Evolutionary conservation across 2,888 invertebrate species (phyloP), one percentile per base, ranked within the genome.

Genomic region (Gymnocheta viridis): DNA sequence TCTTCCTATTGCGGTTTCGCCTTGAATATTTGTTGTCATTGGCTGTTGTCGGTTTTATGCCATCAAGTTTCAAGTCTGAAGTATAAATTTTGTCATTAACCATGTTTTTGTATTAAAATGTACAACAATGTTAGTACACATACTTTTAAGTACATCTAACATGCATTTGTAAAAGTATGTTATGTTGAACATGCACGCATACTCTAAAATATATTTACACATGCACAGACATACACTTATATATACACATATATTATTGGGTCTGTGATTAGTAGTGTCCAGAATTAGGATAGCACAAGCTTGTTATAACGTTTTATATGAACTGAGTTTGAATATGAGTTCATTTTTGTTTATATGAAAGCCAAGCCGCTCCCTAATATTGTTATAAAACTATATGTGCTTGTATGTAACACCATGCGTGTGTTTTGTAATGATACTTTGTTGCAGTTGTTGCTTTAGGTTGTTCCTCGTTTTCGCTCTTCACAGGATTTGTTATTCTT

Each of bases 31-130:
- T 66, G 17, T 12, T 44, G 41, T 51, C 17, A 17, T n/a, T 41
- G 17, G 51, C 9, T 76, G 54, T 66, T 60, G 56, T 58, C 56
- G 14, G 38, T 64, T 62, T 38, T 58, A 69, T 62, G 58, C 38
- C 56, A 47, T 47, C 56, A 24, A 22, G 19, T 64, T 56, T 19
- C 35, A 9, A 79, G 44, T 35, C 47, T 44, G 64, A 67, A 47
- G 47, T 77, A 77, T 77, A 81, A 76, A 80, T 84, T 80, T 72
- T 84, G 77, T 77, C 83, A 81, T 84, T 84, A 84, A 80, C 76
- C 70, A 80, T 78, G 74, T 74, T 64, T 76, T 56, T 41, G 54
- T 66, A 64, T 56, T 17, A 66, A 64, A 76, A 27, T 70, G 22
- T 44, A 70, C 70, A 44, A 62, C 14, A 66, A 73, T 73, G 38